Conservation (phyloP, 2,797 vertebrate species). For the Lutjanus campechanus region DNA sequence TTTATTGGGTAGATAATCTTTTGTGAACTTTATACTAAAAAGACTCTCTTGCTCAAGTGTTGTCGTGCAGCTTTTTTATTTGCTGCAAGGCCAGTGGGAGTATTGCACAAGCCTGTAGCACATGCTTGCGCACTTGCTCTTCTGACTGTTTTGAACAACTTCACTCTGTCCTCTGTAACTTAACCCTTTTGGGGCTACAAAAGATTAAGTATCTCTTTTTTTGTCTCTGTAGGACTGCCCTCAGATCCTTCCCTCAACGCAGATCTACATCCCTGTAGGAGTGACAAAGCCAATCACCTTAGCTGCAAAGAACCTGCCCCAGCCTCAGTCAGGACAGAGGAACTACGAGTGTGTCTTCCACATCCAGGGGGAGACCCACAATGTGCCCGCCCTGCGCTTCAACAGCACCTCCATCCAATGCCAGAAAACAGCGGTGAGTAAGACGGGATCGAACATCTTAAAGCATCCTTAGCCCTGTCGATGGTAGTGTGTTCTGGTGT, state of each 20-base stretch:
- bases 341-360: slow-evolving; percentile 98
- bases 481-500: slow-evolving; percentile 1
- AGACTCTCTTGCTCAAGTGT: slow-evolving; percentile 25
- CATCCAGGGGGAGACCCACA: slow-evolving; percentile 91
- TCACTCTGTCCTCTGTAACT: neutral
- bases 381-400: slow-evolving; percentile 94
- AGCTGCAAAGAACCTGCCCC: slow-evolving; percentile 94
- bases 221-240: slow-evolving; percentile 91
- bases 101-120: slow-evolving; percentile 49
- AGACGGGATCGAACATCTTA: neutral
- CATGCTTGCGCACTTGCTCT: slow-evolving; percentile 40
- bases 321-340: slow-evolving; percentile 96
- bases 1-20: slow-evolving; percentile 50
- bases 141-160: slow-evolving; percentile 11
- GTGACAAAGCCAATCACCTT: slow-evolving; percentile 97
- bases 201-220: slow-evolving; percentile 9
- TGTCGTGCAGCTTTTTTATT: slow-evolving; percentile 40
- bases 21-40: slow-evolving; percentile 47
- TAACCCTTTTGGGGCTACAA: neutral
- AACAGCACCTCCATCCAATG: slow-evolving; percentile 99
- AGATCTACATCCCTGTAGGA: slow-evolving; percentile 96
- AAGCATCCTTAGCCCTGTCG: neutral
- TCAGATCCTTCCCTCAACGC: slow-evolving; percentile 96
- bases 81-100: slow-evolving; percentile 53
- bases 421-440: slow-evolving; percentile 96